Evolutionary conservation across 1,140 invertebrate genomes (phyloP).

Genomic region (Hyphantria cunea): DNA sequence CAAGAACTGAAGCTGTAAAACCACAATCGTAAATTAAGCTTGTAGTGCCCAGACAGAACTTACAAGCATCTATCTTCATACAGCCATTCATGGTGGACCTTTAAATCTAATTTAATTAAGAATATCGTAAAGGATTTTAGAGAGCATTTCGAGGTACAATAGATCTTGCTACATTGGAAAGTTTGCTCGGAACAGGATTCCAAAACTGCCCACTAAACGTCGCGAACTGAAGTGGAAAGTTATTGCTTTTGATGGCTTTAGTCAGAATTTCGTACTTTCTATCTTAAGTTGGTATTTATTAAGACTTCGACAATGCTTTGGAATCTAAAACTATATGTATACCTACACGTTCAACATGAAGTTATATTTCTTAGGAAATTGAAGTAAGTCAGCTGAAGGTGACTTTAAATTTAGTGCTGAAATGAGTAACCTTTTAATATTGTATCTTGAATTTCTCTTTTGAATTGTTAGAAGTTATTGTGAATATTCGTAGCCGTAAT

Average conservation of each 20-base stretch:
- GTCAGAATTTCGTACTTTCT: too few species aligned
- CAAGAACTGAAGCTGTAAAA: slow-evolving; percentile 35
- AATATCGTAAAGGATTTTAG: not conserved
- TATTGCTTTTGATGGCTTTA: slow-evolving; percentile 31
- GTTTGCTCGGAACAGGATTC: slow-evolving; percentile 20
- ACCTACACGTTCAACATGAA: not conserved
- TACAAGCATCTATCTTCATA: slow-evolving; percentile 35
- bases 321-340: too few species aligned
- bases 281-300: too few species aligned
- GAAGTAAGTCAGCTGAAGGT: not conserved
- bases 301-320: too few species aligned
- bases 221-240: slow-evolving; percentile 29
- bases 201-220: slow-evolving; percentile 26
- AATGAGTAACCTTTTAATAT: not conserved
- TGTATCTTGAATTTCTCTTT: not conserved
- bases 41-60: slow-evolving; percentile 40
- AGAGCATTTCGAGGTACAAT: slow-evolving; percentile 13
- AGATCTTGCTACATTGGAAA: slow-evolving; percentile 32
- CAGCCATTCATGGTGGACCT: slow-evolving; percentile 36
- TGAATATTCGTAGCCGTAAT: too few species aligned
- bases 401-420: not conserved
- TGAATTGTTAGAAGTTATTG: too few species aligned
- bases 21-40: slow-evolving; percentile 45
- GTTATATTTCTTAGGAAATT: not conserved
- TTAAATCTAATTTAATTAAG: not conserved